phyloP scores from a whole-genome alignment of 2,113 vertebrate genomes.

The Phylloscopus trochilus region DNA sequence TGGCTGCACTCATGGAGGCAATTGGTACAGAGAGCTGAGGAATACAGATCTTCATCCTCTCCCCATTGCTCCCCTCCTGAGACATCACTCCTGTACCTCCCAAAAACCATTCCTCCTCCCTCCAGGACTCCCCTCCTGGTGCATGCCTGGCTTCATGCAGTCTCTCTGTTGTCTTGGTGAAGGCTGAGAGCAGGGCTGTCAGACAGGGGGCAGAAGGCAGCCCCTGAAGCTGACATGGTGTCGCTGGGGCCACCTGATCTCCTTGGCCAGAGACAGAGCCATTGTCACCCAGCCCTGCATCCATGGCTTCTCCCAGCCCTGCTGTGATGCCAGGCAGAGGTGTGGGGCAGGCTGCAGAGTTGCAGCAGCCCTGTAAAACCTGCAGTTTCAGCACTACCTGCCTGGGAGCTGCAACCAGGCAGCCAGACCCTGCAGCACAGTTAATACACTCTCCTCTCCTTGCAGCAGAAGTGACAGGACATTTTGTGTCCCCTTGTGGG shows the following conservation, averaged over 20 bases:
- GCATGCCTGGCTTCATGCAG: background rate
- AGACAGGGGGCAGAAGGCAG: background rate
- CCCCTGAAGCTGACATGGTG: background rate
- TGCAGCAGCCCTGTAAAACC: background rate
- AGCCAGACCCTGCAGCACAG: background rate
- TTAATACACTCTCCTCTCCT: background rate
- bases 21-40: background rate
- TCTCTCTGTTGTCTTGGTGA: background rate
- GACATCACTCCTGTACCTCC: background rate
- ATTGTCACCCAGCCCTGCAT: accelerated
- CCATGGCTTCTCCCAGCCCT: background rate
- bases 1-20: background rate
- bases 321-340: accelerated
- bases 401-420: background rate
- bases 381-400: background rate
- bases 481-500: background rate
- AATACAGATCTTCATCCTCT: background rate
- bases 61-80: background rate
- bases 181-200: background rate
- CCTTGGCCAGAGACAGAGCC: background rate
- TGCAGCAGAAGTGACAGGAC: background rate
- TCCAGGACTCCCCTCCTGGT: background rate
- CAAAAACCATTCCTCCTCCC: background rate
- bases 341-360: background rate
- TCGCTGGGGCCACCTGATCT: background rate